Base-by-base conservation (phyloP, 2,888 invertebrate species). In the Drosophila subquinaria region DNA sequence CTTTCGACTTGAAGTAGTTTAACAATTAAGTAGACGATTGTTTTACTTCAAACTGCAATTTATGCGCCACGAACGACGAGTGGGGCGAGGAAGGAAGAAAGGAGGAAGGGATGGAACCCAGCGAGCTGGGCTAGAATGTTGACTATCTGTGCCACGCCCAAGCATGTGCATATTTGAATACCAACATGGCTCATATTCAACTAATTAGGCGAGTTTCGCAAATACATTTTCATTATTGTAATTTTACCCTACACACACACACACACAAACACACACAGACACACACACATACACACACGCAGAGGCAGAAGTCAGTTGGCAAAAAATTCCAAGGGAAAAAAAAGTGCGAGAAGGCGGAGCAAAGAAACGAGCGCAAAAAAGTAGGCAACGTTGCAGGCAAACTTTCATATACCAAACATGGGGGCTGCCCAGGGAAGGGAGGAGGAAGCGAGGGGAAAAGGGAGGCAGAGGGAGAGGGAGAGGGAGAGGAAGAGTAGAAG, bases 221-320 rank as follows among this genome's bases (percentile, higher is more conserved):
- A 84, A 84, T 84, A 84, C 89, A 89, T 84, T 84, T 84, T 89
- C 84, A 84, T 84, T 84, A 87, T 84, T 84, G 88, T 84, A 84
- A 84, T 89, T 89, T 75, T 82, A 70, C 74, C 77, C 74, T 55
- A 51, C 67, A 53, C 42, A 15, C 27, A 27, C 27, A 27, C 27
- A 27, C 27, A 27, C 5, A 27, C 27, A 27, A 5, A 27, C 27
- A 27, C 27, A 27, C 27, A 27, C 5, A 27, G 5, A 27, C 27
- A 27, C 27, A 5, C 5, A 6, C 27, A 27, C 23, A 27, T 5
- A 5, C 5, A 6, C 27, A 27, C 23, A 27, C 0, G 4, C 60
- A 52, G 47, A 42, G 38, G 43, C 40, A 59, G 17, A 35, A 57
- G 36, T 45, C 30, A 65, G 53, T 33, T 55, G 52, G 51, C n/a